Percentiles rank a stretch among this genome's conserved stretches.
phyloP scores from a whole-genome alignment of 1,140 invertebrate species.

The Daktulosphaira vitifoliae region DNA sequence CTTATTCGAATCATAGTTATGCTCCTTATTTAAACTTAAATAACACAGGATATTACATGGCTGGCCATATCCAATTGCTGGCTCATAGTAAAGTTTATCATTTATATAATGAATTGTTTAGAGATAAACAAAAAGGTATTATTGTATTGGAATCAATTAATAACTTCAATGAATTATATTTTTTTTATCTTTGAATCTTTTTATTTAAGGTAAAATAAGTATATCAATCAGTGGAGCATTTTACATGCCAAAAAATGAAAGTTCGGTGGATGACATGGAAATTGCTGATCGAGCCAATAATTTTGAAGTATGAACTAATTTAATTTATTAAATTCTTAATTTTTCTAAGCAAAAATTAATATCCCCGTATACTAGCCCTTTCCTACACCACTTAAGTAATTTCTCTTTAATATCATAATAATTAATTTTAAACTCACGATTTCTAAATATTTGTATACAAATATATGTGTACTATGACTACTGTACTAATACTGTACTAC shows the following conservation, averaged over 20 bases:
- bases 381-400: no score
- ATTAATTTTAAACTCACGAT: no score
- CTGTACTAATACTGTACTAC: no score
- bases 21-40: conserved; percentile 46
- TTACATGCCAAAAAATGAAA: conserved; percentile 44
- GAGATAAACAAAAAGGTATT: conserved; percentile 49
- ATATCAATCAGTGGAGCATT: conserved; percentile 48
- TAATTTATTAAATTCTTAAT: no score
- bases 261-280: conserved; percentile 43
- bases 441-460: no score
- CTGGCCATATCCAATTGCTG: conserved; percentile 53
- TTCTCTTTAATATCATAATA: no score
- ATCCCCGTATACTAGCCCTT: no score
- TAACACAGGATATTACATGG: conserved; percentile 50
- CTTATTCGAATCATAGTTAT: conserved; percentile 48
- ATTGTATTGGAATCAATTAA: no score
- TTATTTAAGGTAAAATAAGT: conserved; percentile 44
- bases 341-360: no score
- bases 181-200: not conserved
- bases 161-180: not conserved
- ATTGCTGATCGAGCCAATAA: conserved; percentile 46
- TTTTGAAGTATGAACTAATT: conserved; percentile 44
- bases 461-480: no score
- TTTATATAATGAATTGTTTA: conserved; percentile 56
- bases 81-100: conserved; percentile 57